These are phyloP conservation scores for Heliconius sara DNA, from an alignment of 2,888 invertebrate species.

Conservation along the genomic window DNA sequence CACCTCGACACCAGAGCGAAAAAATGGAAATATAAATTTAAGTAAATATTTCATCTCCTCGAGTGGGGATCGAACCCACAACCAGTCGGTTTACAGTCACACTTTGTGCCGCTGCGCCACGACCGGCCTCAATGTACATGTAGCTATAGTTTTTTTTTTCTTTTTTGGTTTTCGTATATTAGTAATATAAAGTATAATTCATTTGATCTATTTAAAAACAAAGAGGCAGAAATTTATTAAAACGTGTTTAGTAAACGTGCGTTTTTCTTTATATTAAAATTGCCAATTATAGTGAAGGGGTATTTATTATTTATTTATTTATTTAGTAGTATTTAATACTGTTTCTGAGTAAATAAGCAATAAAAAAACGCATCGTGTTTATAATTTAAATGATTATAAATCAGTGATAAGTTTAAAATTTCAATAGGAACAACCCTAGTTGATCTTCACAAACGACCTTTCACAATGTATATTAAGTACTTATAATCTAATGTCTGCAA, in stretches of 20 bases:
- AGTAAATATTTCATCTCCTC: too few species aligned
- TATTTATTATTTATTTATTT: too few species aligned
- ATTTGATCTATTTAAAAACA: background rate
- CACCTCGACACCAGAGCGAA: too few species aligned
- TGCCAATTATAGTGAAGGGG: background rate
- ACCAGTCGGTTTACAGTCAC: too few species aligned
- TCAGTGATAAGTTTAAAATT: background rate
- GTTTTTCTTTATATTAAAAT: background rate
- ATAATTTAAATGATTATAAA: background rate
- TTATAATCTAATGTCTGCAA: slow-evolving; percentile 24
- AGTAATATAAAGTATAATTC: background rate
- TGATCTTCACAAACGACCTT: slow-evolving; percentile 20
- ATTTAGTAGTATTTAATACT: background rate
- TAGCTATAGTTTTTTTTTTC: background rate
- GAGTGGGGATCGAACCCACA: too few species aligned
- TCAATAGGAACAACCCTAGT: slow-evolving; percentile 7
- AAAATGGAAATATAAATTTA: too few species aligned
- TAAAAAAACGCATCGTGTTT: background rate
- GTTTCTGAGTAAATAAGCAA: background rate
- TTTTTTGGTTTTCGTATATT: background rate
- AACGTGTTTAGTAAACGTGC: background rate
- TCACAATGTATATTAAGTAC: slow-evolving; percentile 30
- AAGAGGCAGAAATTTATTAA: background rate
- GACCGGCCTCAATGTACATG: too few species aligned
- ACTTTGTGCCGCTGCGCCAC: too few species aligned